Evolutionary conservation across 2,113 vertebrate species (phyloP).

Genomic region (Zapornia atra): DNA sequence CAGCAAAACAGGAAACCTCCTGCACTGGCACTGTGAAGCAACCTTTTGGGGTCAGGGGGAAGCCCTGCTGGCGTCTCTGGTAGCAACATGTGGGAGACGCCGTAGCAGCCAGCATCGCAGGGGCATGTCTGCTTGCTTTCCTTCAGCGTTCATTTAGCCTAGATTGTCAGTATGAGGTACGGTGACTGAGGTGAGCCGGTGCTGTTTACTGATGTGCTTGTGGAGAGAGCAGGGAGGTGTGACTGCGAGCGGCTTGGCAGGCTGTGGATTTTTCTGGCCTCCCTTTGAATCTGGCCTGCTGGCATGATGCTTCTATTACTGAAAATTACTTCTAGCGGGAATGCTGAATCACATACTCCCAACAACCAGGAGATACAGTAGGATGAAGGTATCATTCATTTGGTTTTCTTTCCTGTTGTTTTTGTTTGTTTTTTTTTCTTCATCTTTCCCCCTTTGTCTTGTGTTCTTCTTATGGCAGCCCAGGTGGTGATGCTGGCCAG

Average conservation of each 20-base stretch:
- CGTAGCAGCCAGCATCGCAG: neutral
- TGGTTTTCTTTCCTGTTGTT: neutral
- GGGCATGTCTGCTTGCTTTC: neutral
- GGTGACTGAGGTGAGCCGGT: neutral
- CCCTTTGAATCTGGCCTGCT: slow-evolving; percentile 31
- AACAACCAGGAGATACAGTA: neutral
- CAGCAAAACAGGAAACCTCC: neutral
- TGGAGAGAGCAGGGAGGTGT: neutral
- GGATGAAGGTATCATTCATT: slow-evolving; percentile 21
- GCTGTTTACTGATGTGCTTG: neutral
- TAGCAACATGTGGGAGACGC: slow-evolving; percentile 18
- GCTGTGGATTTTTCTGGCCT: slow-evolving; percentile 42
- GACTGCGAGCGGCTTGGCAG: neutral
- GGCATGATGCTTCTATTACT: neutral
- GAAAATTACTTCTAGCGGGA: slow-evolving; percentile 47
- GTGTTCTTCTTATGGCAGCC: neutral
- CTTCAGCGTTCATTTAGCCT: neutral
- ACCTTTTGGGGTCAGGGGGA: neutral
- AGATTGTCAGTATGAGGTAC: accelerated
- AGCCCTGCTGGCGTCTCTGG: neutral
- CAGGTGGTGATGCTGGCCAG: neutral
- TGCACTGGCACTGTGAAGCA: neutral
- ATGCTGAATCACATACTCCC: slow-evolving; percentile 62
- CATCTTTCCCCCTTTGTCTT: neutral
- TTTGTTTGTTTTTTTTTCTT: neutral